A percentile compares a stretch with the other conserved stretches of the same genome.
These are phyloP conservation scores for Ceratosolen solmsi DNA, from an alignment of 1,140 invertebrate species.

Conservation along the genomic window DNA sequence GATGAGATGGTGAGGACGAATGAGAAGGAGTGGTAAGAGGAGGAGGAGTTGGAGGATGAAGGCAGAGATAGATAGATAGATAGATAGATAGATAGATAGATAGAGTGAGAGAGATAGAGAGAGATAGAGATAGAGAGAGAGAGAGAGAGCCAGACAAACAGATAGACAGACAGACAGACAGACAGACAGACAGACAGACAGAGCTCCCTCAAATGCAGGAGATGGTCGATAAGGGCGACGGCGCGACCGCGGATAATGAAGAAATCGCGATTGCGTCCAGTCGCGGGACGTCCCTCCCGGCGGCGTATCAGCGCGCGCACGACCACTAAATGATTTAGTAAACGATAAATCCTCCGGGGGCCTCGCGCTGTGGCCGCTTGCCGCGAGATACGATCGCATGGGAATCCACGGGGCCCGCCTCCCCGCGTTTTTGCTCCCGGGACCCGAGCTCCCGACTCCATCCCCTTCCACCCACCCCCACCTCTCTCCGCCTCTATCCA, in stretches of 20 bases:
- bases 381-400: slow-evolving; percentile 6
- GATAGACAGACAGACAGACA: too few species aligned
- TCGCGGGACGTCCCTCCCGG: background rate
- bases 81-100: too few species aligned
- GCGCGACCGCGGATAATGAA: slow-evolving; percentile 16
- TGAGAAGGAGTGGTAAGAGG: too few species aligned
- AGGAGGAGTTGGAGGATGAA: too few species aligned
- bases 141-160: background rate
- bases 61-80: too few species aligned
- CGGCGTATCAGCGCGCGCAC: background rate
- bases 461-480: background rate
- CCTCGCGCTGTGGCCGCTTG: background rate
- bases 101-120: background rate
- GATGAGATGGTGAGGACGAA: too few species aligned
- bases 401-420: slow-evolving; percentile 10
- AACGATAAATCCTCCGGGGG: slow-evolving; percentile 2
- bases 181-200: background rate
- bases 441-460: slow-evolving; percentile 18
- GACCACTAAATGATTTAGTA: slow-evolving; percentile 7
- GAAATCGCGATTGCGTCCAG: slow-evolving; percentile 15
- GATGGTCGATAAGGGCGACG: background rate
- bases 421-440: background rate
- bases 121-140: background rate
- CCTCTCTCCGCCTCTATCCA: background rate
- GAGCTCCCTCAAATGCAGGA: too few species aligned